Base-by-base conservation (phyloP, 1,140 invertebrate genomes). In the Heliconius nattereri region DNA sequence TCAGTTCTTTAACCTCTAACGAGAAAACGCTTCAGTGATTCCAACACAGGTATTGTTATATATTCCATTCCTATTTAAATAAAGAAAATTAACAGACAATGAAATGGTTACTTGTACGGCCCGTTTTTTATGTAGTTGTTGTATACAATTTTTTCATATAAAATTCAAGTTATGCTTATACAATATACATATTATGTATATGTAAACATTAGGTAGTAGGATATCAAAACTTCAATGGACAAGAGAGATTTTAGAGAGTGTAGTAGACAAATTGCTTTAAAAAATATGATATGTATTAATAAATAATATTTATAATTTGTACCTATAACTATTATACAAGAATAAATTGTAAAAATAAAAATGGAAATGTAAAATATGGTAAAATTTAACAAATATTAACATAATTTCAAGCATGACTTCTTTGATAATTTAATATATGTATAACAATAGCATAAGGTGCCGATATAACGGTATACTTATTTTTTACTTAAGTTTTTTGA, bases 1-100 rank as follows among this genome's bases (percentile, higher is more conserved):
- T 13, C 73, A 85, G 89, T 88, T 88, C 87, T 85, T 86, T 85
- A 85, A 90, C 86, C 87, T 89, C 83, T 81, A 83, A 72, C 49
- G 66, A 81, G 77, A 83, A 79, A 85, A 86, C 83, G 87, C 83
- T 86, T 85, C 81, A 85, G 76, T 86, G 84, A 82, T 76, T 85
- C 78, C 79, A 75, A 29, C 37, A 54, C 29, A 49, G 26, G 26
- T 76, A 37, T 52, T 54, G 49, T 78, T 74, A 74, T 66, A 40
- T 75, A 73, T 77, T 71, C 45, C 54, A 73, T 77, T 71, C 70
- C 35, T 71, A 71, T 71, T 32, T 35, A 35, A 71, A 37, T 71
- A n/a, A 71, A 32, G 6, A 35, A 35, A 37, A 71, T 71, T 37
- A 71, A 19, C 35, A 71, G 19, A 71, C 32, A 71, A 71, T 35